phyloP scores from a whole-genome alignment of 2,113 vertebrate genomes.

The Petaurus breviceps region DNA sequence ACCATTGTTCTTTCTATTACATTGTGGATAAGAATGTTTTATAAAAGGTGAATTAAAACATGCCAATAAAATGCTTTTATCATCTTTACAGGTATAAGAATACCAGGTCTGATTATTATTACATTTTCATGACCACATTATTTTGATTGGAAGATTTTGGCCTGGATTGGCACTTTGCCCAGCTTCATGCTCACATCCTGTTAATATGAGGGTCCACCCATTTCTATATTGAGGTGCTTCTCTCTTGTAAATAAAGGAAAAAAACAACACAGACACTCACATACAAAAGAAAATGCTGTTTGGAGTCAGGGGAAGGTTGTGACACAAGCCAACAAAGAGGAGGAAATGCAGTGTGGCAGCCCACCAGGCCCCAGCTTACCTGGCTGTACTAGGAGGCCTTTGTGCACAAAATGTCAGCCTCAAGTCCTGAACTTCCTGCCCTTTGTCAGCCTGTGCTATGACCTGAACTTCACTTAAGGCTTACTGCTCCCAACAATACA shows the following conservation, averaged over 20 bases:
- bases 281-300: conserved; percentile 64
- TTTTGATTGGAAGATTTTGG: conserved; percentile 4
- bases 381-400: conserved; percentile 66
- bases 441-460: conserved; percentile 76
- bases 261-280: conserved; percentile 49
- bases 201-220: conserved; percentile 64
- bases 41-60: not conserved
- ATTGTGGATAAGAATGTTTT: not conserved
- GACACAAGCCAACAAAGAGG: conserved; percentile 70
- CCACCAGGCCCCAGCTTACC: conserved; percentile 66
- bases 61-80: not conserved
- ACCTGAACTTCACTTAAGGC: conserved; percentile 67
- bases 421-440: conserved; percentile 74
- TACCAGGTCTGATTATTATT: not conserved
- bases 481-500: conserved; percentile 71
- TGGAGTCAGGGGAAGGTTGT: conserved; percentile 44
- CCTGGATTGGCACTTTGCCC: conserved; percentile 57
- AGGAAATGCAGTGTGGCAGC: conserved; percentile 74
- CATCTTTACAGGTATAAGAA: conserved; percentile 3
- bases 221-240: conserved; percentile 77
- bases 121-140: not conserved
- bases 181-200: conserved; percentile 73
- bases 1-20: not conserved
- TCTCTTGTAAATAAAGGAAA: conserved; percentile 74
- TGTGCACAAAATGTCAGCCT: conserved; percentile 74